These are phyloP conservation scores for Aspidiotus destructor DNA, from an alignment of 2,888 invertebrate species.

Conservation along the genomic window DNA sequence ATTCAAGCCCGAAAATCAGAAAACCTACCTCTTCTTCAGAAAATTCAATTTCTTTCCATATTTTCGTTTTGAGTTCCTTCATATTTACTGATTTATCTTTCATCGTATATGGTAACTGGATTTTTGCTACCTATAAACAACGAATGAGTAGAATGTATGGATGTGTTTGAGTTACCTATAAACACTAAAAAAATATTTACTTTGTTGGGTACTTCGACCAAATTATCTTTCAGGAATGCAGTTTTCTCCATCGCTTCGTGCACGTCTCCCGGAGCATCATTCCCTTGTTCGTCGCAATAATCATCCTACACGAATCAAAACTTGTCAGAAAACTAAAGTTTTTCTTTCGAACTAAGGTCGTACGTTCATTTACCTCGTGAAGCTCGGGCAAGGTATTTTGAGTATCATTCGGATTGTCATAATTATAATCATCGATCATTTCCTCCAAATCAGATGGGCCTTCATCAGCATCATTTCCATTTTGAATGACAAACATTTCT, in stretches of 20 bases:
- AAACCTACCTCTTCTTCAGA: conserved; percentile 8
- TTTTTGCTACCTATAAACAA: conserved; percentile 17
- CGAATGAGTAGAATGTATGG: not conserved
- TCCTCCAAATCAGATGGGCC: conserved; percentile 23
- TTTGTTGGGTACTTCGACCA: conserved; percentile 29
- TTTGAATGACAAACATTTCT: conserved; percentile 15
- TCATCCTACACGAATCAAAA: conserved; percentile 10
- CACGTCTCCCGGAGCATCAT: conserved; percentile 9
- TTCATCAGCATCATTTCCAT: conserved; percentile 6
- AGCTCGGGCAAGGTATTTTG: conserved; percentile 15
- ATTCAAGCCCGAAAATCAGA: not conserved
- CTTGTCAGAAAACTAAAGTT: not conserved
- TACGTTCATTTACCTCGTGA: conserved; percentile 10
- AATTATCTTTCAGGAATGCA: conserved; percentile 28
- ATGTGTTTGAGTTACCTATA: no score
- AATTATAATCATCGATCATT: conserved; percentile 21
- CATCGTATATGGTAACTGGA: conserved; percentile 8
- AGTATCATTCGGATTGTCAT: conserved; percentile 20
- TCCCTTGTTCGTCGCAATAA: conserved; percentile 12
- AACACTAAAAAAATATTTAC: conserved; percentile 1
- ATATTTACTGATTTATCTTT: conserved; percentile 29
- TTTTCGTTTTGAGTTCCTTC: conserved; percentile 22
- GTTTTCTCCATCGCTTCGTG: conserved; percentile 20
- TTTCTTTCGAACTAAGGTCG: not conserved
- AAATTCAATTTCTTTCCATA: conserved; percentile 11